Conservation (phyloP, 2,888 invertebrate genomes). For the Siphonodentalium dalli region DNA sequence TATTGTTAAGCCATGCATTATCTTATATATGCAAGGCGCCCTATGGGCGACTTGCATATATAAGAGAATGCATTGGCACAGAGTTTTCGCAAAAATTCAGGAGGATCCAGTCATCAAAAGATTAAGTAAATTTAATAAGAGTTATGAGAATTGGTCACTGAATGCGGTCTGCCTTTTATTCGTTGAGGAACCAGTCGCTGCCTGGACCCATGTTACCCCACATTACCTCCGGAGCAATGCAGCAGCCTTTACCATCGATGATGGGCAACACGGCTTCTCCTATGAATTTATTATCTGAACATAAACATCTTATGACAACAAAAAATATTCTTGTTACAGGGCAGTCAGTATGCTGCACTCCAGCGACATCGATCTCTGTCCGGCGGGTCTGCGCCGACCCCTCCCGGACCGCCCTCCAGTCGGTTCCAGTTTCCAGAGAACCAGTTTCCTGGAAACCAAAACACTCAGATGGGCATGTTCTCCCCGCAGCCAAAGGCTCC, state of each 20-base stretch:
- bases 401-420: slow-evolving; percentile 26
- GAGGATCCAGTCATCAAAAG: too few relatives aligned
- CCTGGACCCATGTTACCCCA: slow-evolving; percentile 59
- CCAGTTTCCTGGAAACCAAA: slow-evolving; percentile 38
- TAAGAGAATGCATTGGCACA: too few relatives aligned
- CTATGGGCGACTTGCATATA: too few relatives aligned
- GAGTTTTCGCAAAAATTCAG: too few relatives aligned
- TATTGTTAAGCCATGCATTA: too few relatives aligned
- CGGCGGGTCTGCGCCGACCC: slow-evolving; percentile 42
- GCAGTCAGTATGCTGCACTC: slow-evolving; percentile 24
- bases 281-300: too few relatives aligned
- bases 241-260: slow-evolving; percentile 27
- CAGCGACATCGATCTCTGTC: slow-evolving; percentile 49
- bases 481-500: slow-evolving; percentile 45
- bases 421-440: slow-evolving; percentile 47
- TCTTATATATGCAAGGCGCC: too few relatives aligned
- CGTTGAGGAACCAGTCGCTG: slow-evolving; percentile 52
- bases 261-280: slow-evolving; percentile 28
- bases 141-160: too few relatives aligned
- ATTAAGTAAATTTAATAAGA: too few relatives aligned
- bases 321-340: too few relatives aligned
- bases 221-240: slow-evolving; percentile 26
- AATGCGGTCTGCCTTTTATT: neutral
- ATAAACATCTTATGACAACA: too few relatives aligned
- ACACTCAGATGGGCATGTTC: slow-evolving; percentile 27